Evolutionary conservation across 2,797 vertebrate species (phyloP), one percentile per base, ranked within the genome.

Genomic region (Coranthus polyacanthus): DNA sequence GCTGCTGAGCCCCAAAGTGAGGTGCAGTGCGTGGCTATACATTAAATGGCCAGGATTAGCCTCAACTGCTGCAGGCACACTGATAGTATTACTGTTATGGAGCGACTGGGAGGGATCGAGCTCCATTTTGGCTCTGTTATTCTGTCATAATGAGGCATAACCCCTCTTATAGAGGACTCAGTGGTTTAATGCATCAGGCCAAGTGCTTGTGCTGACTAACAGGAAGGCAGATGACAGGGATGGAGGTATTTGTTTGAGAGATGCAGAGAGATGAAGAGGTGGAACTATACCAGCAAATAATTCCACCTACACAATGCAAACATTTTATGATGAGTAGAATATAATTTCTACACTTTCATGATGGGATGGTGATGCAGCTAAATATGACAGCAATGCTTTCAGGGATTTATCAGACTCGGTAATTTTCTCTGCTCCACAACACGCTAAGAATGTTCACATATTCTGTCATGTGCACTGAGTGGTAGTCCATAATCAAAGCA

Each of bases 11-110:
- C 78, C 53, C 68, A 66, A 62, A 81, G 68, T 72, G 83, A 85
- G 75, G 78, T 74, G 83, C 69, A 64, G 67, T 47, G 74, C 50
- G 70, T 74, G 81, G 80, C 83, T 75, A 78, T 89, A 90, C 89
- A 87, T 91, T 86, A 84, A 90, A 88, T 69, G 69, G 37, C 65
- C 72, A 15, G 84, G 89, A 90, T 92, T 85, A 90, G 76, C 77
- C 65, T 21, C 18, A 7, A 78, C 79, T 67, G 83, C 85, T 81
- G 84, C 81, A 24, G 78, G 75, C 83, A 65, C 57, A 20, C 83
- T 76, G 84, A 85, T 85, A 85, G 69, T 66, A 82, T 82, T 82
- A 78, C 66, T 82, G 75, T 81, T 88, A 81, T 71, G 60, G 80
- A 84, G 78, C 24, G 7, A 78, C 75, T 69, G 80, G 66, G 75